Conservation (phyloP, 2,888 invertebrate genomes). For the Amphipoea lucens region DNA sequence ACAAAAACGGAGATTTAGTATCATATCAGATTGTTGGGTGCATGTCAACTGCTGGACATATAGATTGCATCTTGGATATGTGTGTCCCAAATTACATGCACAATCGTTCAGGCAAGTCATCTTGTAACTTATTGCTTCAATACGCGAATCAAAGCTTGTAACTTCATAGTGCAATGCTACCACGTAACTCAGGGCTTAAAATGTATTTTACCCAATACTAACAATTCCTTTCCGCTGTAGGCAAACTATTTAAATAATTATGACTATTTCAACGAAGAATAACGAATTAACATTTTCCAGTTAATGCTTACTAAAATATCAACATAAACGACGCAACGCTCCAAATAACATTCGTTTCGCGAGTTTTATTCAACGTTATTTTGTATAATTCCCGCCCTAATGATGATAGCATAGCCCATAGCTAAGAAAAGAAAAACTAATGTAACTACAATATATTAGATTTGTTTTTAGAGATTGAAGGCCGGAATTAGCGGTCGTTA, state of each 20-base stretch:
- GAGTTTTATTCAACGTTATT: conserved; percentile 29
- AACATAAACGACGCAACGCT: conserved; percentile 11
- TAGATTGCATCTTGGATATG: conserved; percentile 51
- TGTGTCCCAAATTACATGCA: conserved; percentile 28
- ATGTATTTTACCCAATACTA: background rate
- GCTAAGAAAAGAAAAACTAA: conserved; percentile 46
- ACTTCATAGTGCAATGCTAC: background rate
- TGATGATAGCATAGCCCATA: conserved; percentile 52
- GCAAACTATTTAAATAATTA: conserved; percentile 31
- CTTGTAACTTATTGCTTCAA: background rate
- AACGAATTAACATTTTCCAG: conserved; percentile 30
- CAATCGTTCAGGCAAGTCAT: conserved; percentile 8
- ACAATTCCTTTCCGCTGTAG: conserved; percentile 2
- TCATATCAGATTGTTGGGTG: conserved; percentile 47
- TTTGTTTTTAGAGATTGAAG: conserved; percentile 67
- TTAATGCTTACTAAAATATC: conserved; percentile 42
- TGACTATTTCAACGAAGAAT: conserved; percentile 18
- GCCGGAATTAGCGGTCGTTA: conserved; percentile 85
- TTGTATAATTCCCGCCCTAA: conserved; percentile 50
- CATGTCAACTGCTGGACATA: conserved; percentile 42
- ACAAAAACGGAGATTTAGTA: conserved; percentile 57
- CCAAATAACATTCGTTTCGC: conserved; percentile 39
- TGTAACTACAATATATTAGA: conserved; percentile 50
- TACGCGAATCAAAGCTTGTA: background rate
- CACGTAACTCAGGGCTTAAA: background rate